phyloP scores from a whole-genome alignment of 92 coral and sea anemone genomes.

The Bergia puertoricense region DNA sequence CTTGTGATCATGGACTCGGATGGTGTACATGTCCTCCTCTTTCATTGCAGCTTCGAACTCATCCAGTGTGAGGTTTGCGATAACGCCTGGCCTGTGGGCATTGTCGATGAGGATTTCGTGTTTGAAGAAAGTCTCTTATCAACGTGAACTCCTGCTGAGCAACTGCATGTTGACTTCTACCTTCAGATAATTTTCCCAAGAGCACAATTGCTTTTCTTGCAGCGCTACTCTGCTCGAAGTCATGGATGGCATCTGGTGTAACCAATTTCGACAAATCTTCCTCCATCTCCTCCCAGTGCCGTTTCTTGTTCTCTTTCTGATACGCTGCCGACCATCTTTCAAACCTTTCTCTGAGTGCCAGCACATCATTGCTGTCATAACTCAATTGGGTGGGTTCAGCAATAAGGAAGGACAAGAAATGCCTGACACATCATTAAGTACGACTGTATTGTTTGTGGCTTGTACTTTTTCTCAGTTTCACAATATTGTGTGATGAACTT shows the following conservation, averaged over 20 bases:
- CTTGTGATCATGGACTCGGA: slow-evolving; percentile 36
- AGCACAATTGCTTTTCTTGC: slow-evolving; percentile 27
- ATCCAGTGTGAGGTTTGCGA: slow-evolving; percentile 29
- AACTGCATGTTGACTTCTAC: slow-evolving; percentile 9
- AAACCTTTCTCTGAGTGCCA: slow-evolving; percentile 26
- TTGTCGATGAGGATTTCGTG: slow-evolving; percentile 16
- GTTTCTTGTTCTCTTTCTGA: slow-evolving; percentile 16
- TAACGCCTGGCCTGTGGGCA: slow-evolving; percentile 36
- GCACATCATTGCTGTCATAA: slow-evolving; percentile 14
- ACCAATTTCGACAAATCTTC: slow-evolving; percentile 23
- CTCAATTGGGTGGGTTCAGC: slow-evolving; percentile 30
- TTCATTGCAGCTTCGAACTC: slow-evolving; percentile 11
- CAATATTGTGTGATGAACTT: slow-evolving; percentile 26
- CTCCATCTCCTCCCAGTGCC: slow-evolving; percentile 43
- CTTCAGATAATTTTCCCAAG: slow-evolving; percentile 6
- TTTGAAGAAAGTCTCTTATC: slow-evolving; percentile 21
- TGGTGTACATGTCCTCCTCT: slow-evolving; percentile 5
- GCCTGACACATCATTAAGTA: slow-evolving; percentile 38
- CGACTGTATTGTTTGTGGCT: slow-evolving; percentile 40
- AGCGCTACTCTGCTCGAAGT: slow-evolving; percentile 32
- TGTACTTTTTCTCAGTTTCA: slow-evolving; percentile 9
- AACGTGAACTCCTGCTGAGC: slow-evolving; percentile 36
- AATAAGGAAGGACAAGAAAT: slow-evolving; percentile 38
- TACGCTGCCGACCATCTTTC: slow-evolving; percentile 39
- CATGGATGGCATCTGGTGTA: slow-evolving; percentile 6